Base-by-base conservation (phyloP, 2,797 vertebrate genomes). In the Catharus ustulatus region DNA sequence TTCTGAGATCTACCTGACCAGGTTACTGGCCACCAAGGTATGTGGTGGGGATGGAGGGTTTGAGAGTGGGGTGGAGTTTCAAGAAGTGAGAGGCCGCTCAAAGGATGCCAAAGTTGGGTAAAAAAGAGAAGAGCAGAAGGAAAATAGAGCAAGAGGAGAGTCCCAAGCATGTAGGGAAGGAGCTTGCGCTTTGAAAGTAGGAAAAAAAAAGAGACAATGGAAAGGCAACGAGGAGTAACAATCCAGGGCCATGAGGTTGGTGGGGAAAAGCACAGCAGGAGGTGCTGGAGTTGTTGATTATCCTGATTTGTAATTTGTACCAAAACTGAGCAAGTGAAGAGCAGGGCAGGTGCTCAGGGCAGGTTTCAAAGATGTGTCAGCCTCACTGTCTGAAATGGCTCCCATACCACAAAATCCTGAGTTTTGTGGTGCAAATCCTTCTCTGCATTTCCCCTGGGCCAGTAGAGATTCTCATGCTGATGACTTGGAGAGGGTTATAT, bases 1-100 rank as follows among this genome's bases (percentile, higher is more conserved):
- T 80, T 99, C 99, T 1, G 99, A 99, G 96, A 99, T 99, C 98
- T 99, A 99, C 95, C 97, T 99, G 97, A 99, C 99, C 18, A 97
- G 99, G 57, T 97, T 99, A 17, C 96, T 99, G 89, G 99, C 99
- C 79, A 99, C 99, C 36, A 99, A 99, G 99, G 99, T 99, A 98
- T 48, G 5, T 36, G 77, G 7, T 18, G 13, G 74, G 15, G 30
- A 13, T 15, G 10, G 10, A 22, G 42, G 57, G 61, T 64, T 74
- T n/a, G 58, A 36, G 52, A 51, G 21, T 5, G 24, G 1, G 27
- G 17, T 21, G 59, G 76, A 16, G 27, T 49, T 67, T 66, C 1
- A 4, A 38, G 63, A 46, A 51, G 26, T 2, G 15, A 54, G 42
- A 58, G 30, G 27, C 1, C 5, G 0, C 12, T 61, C 42, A 46